Conservation (phyloP, 2,888 invertebrate genomes). For the Hylaea fasciaria region DNA sequence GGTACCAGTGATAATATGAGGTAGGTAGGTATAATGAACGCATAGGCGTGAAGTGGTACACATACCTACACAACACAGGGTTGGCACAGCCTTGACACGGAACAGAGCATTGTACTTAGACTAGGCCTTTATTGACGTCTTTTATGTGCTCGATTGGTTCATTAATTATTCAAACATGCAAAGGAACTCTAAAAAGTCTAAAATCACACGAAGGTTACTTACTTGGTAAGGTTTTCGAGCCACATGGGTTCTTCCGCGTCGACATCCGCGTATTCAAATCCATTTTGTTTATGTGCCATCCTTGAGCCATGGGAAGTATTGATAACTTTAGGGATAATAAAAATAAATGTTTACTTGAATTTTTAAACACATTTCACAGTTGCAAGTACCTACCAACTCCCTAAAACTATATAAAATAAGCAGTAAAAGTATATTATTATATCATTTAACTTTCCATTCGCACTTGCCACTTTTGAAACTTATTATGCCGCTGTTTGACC, state of each 20-base stretch:
- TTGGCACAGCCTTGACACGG: constrained; percentile 60
- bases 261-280: constrained; percentile 62
- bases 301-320: constrained; percentile 67
- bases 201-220: no score
- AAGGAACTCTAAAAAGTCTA: constrained; percentile 44
- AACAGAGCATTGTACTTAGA: constrained; percentile 52
- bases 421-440: constrained; percentile 38
- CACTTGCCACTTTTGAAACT: constrained; percentile 80
- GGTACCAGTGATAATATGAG: no score
- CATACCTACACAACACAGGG: constrained; percentile 15
- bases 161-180: constrained; percentile 55
- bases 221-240: constrained; percentile 79
- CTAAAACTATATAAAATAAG: constrained; percentile 18
- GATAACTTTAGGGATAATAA: constrained; percentile 37
- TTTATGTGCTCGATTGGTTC: constrained; percentile 42
- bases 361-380: constrained; percentile 22
- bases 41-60: constrained; percentile 21
- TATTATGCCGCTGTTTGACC: constrained; percentile 81
- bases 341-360: constrained; percentile 23
- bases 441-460: constrained; percentile 53
- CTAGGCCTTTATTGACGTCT: constrained; percentile 51
- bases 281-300: constrained; percentile 74
- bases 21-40: no score
- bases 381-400: constrained; percentile 2
- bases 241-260: constrained; percentile 69